Evolutionary conservation across 23 tunicate species (phyloP).

Genomic region (Ciona savignyi): DNA sequence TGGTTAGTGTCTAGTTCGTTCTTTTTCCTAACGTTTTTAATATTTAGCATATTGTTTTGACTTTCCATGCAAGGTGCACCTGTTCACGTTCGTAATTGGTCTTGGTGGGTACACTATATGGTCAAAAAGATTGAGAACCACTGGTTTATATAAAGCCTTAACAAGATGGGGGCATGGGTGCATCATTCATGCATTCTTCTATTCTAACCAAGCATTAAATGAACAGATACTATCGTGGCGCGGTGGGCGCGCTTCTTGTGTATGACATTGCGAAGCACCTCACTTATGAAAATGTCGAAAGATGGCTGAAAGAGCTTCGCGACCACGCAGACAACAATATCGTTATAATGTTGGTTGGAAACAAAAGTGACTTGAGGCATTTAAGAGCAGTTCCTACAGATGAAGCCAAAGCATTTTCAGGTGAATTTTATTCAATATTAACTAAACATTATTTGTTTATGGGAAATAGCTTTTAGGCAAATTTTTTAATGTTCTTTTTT

Average conservation of each 20-base stretch:
- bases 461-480: no score
- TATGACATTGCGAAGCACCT: slow-evolving; percentile 97
- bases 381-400: slow-evolving; percentile 96
- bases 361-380: slow-evolving; percentile 91
- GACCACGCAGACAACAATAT: slow-evolving; percentile 98
- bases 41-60: no score
- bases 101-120: no score
- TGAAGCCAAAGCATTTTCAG: slow-evolving; percentile 94
- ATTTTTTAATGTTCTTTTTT: no score
- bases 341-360: slow-evolving; percentile 98
- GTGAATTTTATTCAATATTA: slow-evolving; percentile 34
- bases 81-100: no score
- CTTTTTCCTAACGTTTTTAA: no score
- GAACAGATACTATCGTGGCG: slow-evolving; percentile 96
- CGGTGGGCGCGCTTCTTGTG: slow-evolving; percentile 94
- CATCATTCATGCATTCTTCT: not conserved
- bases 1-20: no score
- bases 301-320: slow-evolving; percentile 93
- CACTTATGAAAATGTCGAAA: slow-evolving; percentile 95
- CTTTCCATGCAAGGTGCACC: no score
- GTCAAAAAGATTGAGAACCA: no score
- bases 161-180: not conserved
- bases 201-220: no score
- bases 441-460: no score
- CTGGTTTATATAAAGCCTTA: no score